Base-by-base conservation (phyloP, 2,113 vertebrate genomes). In the Anser brachyrhynchus region DNA sequence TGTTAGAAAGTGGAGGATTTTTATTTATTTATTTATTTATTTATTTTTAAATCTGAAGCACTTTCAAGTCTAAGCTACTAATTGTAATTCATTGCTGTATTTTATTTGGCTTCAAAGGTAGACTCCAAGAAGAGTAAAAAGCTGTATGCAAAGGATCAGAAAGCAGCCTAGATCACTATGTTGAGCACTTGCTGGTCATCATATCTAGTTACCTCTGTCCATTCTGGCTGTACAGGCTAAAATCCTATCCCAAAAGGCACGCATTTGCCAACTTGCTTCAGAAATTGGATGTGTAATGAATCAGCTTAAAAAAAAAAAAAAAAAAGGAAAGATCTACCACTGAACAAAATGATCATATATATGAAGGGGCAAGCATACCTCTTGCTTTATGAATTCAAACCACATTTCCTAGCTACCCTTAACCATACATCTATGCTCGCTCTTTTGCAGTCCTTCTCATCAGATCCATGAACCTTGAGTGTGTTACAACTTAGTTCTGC, bases 351-450 rank as follows among this genome's bases (percentile, higher is more conserved):
- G 33, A 35, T 84, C 46, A 49, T 81, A 75, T 46, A 67, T 64
- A 92, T 87, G 66, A 82, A 87, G 66, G 82, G 58, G 33, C 29
- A 91, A 92, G 20, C 43, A 33, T 17, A 92, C 62, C 76, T 44
- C 43, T 54, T 29, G 13, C 37, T 82, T 52, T 82, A 52, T 43
- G 81, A 70, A 94, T 93, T 95, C 43, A 91, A 96, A 90, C 54
- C 78, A 84, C 33, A 49, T 91, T 93, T 89, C 39, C 62, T 75
- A 82, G 17, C 61, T 69, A 37, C 59, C 52, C 52, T 87, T 87
- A 64, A 35, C 77, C 73, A 41, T 19, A n/a, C 19, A 75, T 37
- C 39, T 89, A 55, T 10, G 2, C 22, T 82, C 23, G 37, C 2
- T 46, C 10, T 96, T 89, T 51, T 62, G 41, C 0, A 0, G 12